Conservation (phyloP, 2,113 vertebrate species). For the Pogonocichla stellata region DNA sequence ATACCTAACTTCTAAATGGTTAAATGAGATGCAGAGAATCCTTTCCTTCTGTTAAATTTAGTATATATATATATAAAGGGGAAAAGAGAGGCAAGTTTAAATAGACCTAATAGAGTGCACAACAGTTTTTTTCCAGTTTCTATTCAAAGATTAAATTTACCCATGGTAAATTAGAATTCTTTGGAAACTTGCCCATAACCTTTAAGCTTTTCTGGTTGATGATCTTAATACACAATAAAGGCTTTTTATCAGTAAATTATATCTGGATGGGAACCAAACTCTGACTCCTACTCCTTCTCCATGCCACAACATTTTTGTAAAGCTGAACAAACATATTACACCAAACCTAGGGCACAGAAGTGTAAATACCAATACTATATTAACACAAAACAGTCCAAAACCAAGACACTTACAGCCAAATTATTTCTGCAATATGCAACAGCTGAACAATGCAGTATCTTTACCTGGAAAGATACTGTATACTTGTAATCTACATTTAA, state of each 20-base stretch:
- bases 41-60: not conserved
- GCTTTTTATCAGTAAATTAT: constrained; percentile 39
- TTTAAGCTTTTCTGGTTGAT: constrained; percentile 45
- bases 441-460: not conserved
- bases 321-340: constrained; percentile 34
- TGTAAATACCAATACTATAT: constrained; percentile 12
- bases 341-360: not conserved
- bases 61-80: not conserved
- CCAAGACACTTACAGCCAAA: not conserved
- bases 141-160: constrained; percentile 20
- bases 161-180: constrained; percentile 24
- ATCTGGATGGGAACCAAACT: not conserved
- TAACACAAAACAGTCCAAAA: constrained; percentile 4
- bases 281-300: not conserved
- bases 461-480: not conserved
- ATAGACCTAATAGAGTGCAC: not conserved
- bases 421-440: not conserved
- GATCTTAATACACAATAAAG: constrained; percentile 23
- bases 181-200: constrained; percentile 5
- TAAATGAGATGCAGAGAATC: not conserved
- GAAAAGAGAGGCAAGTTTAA: not conserved
- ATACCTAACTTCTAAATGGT: not conserved
- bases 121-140: not conserved
- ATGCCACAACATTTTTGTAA: constrained; percentile 46
- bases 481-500: not conserved